Percentiles rank a stretch among this genome's conserved stretches.
Conservation (phyloP, 2,113 vertebrate species). For the Coracopsis vasa region DNA sequence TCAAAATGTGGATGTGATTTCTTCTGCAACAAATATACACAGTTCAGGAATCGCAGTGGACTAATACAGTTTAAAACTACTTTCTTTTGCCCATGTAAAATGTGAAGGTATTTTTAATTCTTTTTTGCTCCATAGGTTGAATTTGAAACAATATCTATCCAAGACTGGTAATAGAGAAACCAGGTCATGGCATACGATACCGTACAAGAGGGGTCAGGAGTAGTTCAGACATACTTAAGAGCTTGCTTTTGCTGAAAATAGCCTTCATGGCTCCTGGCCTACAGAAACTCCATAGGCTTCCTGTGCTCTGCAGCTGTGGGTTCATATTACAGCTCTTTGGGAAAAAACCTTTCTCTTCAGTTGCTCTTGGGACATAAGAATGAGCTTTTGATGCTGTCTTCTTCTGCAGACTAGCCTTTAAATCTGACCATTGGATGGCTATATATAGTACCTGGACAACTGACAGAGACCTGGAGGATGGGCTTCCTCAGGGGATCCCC, state of each 20-base stretch:
- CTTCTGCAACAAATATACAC: background rate
- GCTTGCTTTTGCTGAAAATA: slow-evolving; percentile 40
- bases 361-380: slow-evolving; percentile 29
- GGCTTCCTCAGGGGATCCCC: slow-evolving; percentile 51
- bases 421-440: background rate
- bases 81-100: background rate
- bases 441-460: slow-evolving; percentile 40
- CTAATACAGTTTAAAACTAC: background rate
- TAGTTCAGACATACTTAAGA: slow-evolving; percentile 48
- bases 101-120: slow-evolving; percentile 6
- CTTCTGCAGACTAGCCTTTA: background rate
- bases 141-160: slow-evolving; percentile 18
- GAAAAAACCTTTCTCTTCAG: slow-evolving; percentile 52
- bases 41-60: background rate
- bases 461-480: slow-evolving; percentile 23
- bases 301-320: slow-evolving; percentile 62
- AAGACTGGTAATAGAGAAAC: slow-evolving; percentile 26
- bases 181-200: background rate
- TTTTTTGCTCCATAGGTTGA: background rate
- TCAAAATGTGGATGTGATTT: background rate
- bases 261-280: slow-evolving; percentile 33
- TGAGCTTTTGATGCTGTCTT: background rate
- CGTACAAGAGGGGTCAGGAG: slow-evolving; percentile 35
- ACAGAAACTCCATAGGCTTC: slow-evolving; percentile 66
- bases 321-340: slow-evolving; percentile 53